Evolutionary conservation across 2,888 invertebrate genomes (phyloP).

Genomic region (Caradrina kadenii): DNA sequence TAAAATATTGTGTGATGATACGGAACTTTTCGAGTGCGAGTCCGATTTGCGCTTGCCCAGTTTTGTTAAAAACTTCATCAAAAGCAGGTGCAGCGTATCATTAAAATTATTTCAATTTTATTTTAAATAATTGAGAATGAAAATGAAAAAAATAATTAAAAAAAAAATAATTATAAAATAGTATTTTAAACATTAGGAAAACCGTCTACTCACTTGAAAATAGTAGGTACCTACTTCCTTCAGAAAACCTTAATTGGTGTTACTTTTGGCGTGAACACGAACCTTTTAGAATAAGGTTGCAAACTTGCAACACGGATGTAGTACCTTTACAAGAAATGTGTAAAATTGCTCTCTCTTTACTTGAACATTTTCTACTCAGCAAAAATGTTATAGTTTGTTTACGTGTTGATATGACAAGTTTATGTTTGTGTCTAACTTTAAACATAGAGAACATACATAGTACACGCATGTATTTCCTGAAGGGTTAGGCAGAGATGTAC

Average conservation of each 20-base stretch:
- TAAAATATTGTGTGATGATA: too few relatives aligned
- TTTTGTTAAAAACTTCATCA: too few relatives aligned
- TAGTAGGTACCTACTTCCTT: neutral
- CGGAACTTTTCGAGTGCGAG: too few relatives aligned
- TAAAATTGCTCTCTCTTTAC: neutral
- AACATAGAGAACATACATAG: too few relatives aligned
- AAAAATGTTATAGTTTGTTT: neutral
- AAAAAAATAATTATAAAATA: too few relatives aligned
- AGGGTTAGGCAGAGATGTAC: too few relatives aligned
- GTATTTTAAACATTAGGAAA: neutral
- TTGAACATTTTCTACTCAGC: constrained; percentile 25
- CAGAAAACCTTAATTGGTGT: constrained; percentile 46
- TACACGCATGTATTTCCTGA: too few relatives aligned
- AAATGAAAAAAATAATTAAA: too few relatives aligned
- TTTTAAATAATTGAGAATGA: too few relatives aligned
- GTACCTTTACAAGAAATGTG: neutral
- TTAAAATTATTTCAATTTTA: too few relatives aligned
- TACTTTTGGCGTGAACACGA: constrained; percentile 58
- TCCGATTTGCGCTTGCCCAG: too few relatives aligned
- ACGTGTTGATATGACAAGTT: neutral
- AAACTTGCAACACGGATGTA: constrained; percentile 32
- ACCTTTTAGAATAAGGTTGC: constrained; percentile 36
- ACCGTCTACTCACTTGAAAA: neutral
- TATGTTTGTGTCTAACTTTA: neutral
- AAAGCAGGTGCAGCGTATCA: neutral